Evolutionary conservation across 1,140 invertebrate species (phyloP), one percentile per base, ranked within the genome.

Genomic region (Stegodyphus mimosarum): DNA sequence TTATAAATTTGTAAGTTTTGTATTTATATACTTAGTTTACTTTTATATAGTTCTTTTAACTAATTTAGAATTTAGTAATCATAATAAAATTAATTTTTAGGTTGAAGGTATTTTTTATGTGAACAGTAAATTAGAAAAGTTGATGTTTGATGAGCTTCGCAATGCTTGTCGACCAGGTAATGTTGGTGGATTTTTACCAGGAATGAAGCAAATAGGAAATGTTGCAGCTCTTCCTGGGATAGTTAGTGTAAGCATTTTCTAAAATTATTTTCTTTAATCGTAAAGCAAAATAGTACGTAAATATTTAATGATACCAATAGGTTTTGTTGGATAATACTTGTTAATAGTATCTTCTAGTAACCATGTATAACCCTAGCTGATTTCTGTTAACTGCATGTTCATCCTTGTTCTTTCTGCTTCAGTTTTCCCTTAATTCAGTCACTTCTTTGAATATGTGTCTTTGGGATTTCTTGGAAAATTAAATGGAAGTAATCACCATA

Each of bases 171-270:
- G 94, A 63, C 95, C 96, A 33, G 96, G 96, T 9, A 94, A 94
- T 89, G 92, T 96, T 60, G 98, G 98, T 85, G 99, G 98, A 0
- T 99, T 99, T 91, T 92, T 99, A 76, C 99, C 99, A 0, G 98
- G 98, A 49, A 96, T 99, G 86, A 99, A 99, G 92, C 99, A 99
- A 92, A 99, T 99, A 89, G 98, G 97, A 0, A 99, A 99, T 94
- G 99, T 99, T 69, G 99, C 99, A 71, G 97, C 98, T 7, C 91
- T 99, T 60, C 98, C 99, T 71, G 99, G 98, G 5, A 99, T 99
- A 88, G 98, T 99, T 72, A 96, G 96, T 67, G 91, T 92, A 89
- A 86, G 88, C 89, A 52, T 52, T 66, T 71, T 51, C 66, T 67
- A 2, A 9, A 15, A 33, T 33, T 33, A 33, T 33, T 67, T 48